Evolutionary conservation across 2,113 vertebrate genomes (phyloP), one percentile per base, ranked within the genome.

Genomic region (Miniopterus natalensis): DNA sequence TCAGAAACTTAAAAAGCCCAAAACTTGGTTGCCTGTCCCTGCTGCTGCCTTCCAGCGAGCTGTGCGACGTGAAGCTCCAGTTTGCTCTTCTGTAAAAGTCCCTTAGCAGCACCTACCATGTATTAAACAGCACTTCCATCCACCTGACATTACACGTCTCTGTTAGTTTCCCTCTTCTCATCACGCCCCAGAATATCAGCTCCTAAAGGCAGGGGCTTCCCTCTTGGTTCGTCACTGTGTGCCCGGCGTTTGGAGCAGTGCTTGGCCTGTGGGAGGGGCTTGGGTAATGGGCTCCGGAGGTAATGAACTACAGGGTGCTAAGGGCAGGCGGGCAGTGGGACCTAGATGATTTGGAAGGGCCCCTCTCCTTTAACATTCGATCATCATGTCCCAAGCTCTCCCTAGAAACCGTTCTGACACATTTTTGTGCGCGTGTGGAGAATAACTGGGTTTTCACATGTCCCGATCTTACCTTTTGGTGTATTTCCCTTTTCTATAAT

Each of bases 61-160:
- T 70, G 21, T 42, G 63, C 6, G 0, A 63, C 65, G 18, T 1
- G 25, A 53, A 20, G 5, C 47, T 61, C 36, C 7, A 0, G 29
- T 27, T 31, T 2, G 25, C 51, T 63, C 23, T 0, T 20, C 14
- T 14, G 21, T 53, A 40, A 59, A 21, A 13, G 14, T 18, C 51
- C 21, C 25, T 61, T 40, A 21, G 55, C n/a, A 6, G 57, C 7
- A 3, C 31, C 36, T 2, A 9, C 53, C 31, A 4, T 14, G 51
- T 2, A 5, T 23, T 9, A 65, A 53, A 6, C 1, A 3, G 51
- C 45, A 1, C 49, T 2, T 15, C 53, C 49, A 3, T 0, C n/a
- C 31, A 0, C 31, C 49, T 12, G 31, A 31, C 3, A 4, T 1
- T 5, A 0, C 17, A 8, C 0, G 0, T n/a, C 23, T 45, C 4